Conservation (phyloP, 2,113 vertebrate genomes). For the Eretmochelys imbricata region DNA sequence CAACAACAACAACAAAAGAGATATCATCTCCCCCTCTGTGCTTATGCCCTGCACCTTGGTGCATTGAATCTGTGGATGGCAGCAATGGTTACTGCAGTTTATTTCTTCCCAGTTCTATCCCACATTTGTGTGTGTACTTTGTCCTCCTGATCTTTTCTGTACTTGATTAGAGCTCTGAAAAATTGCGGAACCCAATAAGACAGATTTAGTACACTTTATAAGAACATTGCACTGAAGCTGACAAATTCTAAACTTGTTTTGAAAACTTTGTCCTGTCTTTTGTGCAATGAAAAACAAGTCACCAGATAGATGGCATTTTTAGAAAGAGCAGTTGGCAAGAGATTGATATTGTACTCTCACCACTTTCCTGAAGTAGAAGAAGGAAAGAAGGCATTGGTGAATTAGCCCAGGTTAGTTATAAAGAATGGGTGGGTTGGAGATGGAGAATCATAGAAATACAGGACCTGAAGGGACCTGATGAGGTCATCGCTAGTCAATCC, state of each 20-base stretch:
- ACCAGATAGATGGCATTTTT: neutral
- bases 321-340: neutral
- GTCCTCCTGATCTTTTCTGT: neutral
- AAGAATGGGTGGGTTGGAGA: neutral
- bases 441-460: neutral
- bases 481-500: neutral
- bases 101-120: neutral
- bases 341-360: rapidly evolving
- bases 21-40: neutral
- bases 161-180: neutral
- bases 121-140: neutral
- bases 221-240: neutral
- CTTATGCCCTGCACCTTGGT: neutral
- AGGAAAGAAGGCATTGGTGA: neutral
- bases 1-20: neutral
- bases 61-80: neutral
- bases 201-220: neutral
- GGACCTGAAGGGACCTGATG: neutral
- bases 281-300: neutral
- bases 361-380: neutral
- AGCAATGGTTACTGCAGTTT: slow-evolving; percentile 9
- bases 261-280: neutral
- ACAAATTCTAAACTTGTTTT: neutral
- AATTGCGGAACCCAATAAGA: neutral
- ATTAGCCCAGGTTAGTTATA: neutral